These are phyloP conservation scores for Morone chrysops DNA, from an alignment of 2,113 vertebrate genomes.

Conservation along the genomic window DNA sequence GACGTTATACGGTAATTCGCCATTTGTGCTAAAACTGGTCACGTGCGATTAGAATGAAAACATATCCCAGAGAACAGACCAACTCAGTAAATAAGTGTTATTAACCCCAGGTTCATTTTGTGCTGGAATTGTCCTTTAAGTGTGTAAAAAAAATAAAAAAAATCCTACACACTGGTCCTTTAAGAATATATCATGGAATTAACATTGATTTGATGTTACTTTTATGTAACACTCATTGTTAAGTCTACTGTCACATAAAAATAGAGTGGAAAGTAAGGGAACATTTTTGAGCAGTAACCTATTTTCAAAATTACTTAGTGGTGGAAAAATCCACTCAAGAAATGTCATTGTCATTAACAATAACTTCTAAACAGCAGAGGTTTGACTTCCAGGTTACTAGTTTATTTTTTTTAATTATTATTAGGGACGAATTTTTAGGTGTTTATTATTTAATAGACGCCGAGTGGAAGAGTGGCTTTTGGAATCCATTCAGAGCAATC, in stretches of 20 bases:
- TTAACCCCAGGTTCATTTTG: no score
- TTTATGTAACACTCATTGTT: background rate
- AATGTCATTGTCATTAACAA: background rate
- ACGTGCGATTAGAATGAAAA: no score
- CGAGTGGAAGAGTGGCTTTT: background rate
- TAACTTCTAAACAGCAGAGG: background rate
- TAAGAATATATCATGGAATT: background rate
- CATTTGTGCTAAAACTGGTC: no score
- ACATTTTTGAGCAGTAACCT: background rate
- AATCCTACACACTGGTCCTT: no score
- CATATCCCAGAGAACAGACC: no score
- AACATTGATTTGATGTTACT: background rate
- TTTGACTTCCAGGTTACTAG: background rate
- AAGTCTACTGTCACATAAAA: background rate
- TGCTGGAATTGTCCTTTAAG: no score
- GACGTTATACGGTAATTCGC: no score
- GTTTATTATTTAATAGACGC: conserved; percentile 25
- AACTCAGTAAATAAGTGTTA: no score
- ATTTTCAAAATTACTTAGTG: background rate
- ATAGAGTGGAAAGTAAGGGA: background rate
- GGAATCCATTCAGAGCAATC: background rate
- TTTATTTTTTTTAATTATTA: background rate
- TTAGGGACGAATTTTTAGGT: background rate
- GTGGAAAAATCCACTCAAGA: background rate
- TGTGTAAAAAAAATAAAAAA: no score